These are phyloP conservation scores for Distichodus sexfasciatus DNA, from an alignment of 2,797 vertebrate genomes.

Conservation along the genomic window DNA sequence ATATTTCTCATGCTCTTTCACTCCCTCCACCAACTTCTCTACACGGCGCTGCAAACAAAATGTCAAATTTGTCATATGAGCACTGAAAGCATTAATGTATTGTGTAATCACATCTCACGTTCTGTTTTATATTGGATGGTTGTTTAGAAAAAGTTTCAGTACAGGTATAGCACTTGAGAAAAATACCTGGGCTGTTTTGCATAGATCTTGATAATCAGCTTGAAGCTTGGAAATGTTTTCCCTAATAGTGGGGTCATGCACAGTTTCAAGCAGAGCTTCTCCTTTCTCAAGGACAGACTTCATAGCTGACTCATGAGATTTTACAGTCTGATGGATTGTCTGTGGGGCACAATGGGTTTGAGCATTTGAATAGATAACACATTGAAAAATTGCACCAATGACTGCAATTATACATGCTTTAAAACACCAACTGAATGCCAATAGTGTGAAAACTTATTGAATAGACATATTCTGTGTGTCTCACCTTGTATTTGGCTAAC, in stretches of 20 bases:
- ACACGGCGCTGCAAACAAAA: slow-evolving; percentile 71
- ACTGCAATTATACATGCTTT: too few relatives aligned
- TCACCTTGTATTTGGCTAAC: slow-evolving; percentile 95
- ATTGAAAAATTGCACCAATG: too few relatives aligned
- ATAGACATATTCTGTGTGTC: neutral
- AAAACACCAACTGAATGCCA: neutral
- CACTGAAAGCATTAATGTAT: too few relatives aligned
- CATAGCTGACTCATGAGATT: slow-evolving; percentile 86
- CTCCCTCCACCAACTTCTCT: slow-evolving; percentile 77
- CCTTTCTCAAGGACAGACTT: slow-evolving; percentile 90
- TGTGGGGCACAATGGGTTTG: too few relatives aligned
- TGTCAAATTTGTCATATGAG: too few relatives aligned
- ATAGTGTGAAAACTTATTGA: neutral
- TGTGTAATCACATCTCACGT: too few relatives aligned
- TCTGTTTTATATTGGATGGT: neutral
- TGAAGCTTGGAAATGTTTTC: slow-evolving; percentile 83
- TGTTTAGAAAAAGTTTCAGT: neutral
- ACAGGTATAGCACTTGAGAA: neutral
- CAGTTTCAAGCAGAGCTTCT: slow-evolving; percentile 73
- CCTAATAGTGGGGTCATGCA: slow-evolving; percentile 75
- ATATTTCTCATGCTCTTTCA: slow-evolving; percentile 92
- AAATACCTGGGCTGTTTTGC: slow-evolving; percentile 76
- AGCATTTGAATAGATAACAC: too few relatives aligned
- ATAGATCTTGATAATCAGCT: slow-evolving; percentile 82
- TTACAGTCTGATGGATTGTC: slow-evolving; percentile 87